Conservation (phyloP, 2,113 vertebrate species). For the Nannobrachium achirus region DNA sequence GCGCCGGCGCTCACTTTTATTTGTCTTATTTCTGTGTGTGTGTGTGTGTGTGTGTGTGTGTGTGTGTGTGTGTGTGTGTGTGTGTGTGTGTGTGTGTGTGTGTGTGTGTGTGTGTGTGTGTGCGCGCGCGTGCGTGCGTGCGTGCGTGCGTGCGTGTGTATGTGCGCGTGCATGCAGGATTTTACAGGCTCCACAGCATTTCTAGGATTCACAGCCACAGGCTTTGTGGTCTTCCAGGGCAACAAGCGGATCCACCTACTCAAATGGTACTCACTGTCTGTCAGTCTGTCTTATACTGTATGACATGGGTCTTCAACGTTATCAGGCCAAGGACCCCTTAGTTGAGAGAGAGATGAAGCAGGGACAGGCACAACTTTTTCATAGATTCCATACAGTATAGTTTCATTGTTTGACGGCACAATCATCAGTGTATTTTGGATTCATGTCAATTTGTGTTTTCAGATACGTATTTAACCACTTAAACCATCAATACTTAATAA, state of each 20-base stretch:
- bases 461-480: too few species aligned
- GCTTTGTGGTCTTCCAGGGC: constrained; percentile 98
- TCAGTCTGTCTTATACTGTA: constrained; percentile 3
- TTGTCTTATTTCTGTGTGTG: background rate
- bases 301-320: too few species aligned
- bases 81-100: constrained; percentile 28
- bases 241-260: constrained; percentile 97
- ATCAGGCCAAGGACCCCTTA: too few species aligned
- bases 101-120: constrained; percentile 13
- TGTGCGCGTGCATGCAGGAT: constrained; percentile 79
- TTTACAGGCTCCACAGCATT: constrained; percentile 93
- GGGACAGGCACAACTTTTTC: too few species aligned
- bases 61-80: constrained; percentile 15
- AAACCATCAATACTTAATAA: too few species aligned
- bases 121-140: constrained; percentile 9
- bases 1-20: constrained; percentile 17
- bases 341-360: too few species aligned
- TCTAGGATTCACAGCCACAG: constrained; percentile 94
- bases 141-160: background rate
- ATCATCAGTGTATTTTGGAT: too few species aligned
- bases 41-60: constrained; percentile 7
- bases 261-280: constrained; percentile 87
- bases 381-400: too few species aligned
- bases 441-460: too few species aligned
- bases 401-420: too few species aligned